Percentiles rank a stretch among this genome's conserved stretches.
Evolutionary conservation across 2,797 vertebrate genomes (phyloP).

Genomic region (Diceros bicornis): DNA sequence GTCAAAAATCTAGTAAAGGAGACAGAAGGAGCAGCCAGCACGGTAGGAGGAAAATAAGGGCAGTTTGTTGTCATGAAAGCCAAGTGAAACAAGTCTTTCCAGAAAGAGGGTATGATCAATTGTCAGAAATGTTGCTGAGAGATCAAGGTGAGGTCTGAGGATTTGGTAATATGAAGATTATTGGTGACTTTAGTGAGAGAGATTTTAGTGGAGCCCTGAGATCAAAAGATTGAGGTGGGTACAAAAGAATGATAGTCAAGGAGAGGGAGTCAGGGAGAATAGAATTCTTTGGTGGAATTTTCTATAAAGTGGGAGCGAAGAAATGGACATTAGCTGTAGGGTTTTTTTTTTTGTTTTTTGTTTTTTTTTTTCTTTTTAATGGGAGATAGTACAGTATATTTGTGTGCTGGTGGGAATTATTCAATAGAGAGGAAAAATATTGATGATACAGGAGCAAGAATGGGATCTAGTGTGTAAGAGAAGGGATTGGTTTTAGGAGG

Average conservation of each 20-base stretch:
- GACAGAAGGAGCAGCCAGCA: background rate
- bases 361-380: background rate
- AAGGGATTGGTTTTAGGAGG: background rate
- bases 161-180: background rate
- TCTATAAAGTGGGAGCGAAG: background rate
- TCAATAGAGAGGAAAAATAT: background rate
- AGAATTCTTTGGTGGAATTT: background rate
- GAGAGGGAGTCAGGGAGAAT: background rate
- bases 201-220: background rate
- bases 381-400: background rate
- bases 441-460: background rate
- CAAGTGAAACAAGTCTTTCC: background rate
- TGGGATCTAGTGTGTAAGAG: background rate
- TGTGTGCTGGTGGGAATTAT: background rate
- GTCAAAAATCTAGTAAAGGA: background rate
- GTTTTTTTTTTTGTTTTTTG: background rate
- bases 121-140: background rate
- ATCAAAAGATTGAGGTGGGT: background rate
- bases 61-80: background rate
- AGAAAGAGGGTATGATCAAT: background rate
- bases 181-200: background rate
- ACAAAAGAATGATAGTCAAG: background rate
- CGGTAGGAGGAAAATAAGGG: background rate
- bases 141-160: background rate
- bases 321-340: background rate